Base-by-base conservation (phyloP, 1,140 invertebrate genomes). In the Pectinophora gossypiella region DNA sequence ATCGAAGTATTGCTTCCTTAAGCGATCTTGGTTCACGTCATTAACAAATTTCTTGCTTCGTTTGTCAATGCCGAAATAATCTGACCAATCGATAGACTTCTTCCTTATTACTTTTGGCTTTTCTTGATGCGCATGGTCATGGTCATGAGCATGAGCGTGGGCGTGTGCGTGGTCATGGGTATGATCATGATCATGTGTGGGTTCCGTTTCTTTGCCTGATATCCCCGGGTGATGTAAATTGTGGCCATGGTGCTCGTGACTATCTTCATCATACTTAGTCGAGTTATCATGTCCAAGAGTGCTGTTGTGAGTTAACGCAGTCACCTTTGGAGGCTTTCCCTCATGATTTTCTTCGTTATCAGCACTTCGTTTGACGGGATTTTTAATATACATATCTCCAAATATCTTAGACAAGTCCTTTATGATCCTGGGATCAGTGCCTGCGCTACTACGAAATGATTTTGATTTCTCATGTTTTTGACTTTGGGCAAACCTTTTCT, bases 41-140 rank as follows among this genome's bases (percentile, higher is more conserved):
- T 76, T 76, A 6, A 73, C 60, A 59, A 72, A 77, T 62, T 94
- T 93, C 65, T 92, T 93, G 78, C 90, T 91, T 55, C 94, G 92
- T 48, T 93, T 91, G 75, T 96, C 94, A 43, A 95, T 90, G 0
- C 95, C 95, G 68, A 96, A 96, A 62, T 96, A 95, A 46, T 95
- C 91, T 0, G 94, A 94, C 95, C 94, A 96, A 61, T 95, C 91
- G 27, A 95, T 91, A 9, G 93, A 94, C 75, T 95, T 95, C 76
- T 95, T 95, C 58, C 90, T 91, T 3, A 93, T 80, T 32, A 88
- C 86, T 19, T 92, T 86, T 4, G 89, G 83, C 64, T 90, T 88
- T 32, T 88, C 69, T 52, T 44, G 48, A 46, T 69, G 61, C 19
- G 59, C 51, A 15, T 72, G 53, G 32, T 62, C 59, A 38, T 74